phyloP scores from a whole-genome alignment of 2,797 vertebrate genomes.

The Centroberyx gerrardi region DNA sequence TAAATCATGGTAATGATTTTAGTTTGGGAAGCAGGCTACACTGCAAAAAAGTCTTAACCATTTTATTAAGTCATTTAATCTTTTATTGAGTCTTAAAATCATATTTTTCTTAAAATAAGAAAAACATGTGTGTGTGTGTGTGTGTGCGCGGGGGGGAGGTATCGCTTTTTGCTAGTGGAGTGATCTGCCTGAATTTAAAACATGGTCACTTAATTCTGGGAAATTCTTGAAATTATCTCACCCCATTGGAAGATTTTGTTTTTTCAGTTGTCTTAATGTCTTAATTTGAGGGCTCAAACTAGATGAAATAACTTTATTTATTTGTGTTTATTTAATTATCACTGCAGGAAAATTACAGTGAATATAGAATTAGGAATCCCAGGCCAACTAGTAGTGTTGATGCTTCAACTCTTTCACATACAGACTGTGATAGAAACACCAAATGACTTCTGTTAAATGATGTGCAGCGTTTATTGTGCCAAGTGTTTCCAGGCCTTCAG shows the following conservation, averaged over 20 bases:
- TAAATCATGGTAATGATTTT: conserved; percentile 8
- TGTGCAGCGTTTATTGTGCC: conserved; percentile 17
- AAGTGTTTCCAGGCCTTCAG: background rate
- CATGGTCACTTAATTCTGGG: background rate
- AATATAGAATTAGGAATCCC: too few relatives aligned
- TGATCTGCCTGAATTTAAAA: background rate
- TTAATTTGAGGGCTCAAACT: too few relatives aligned
- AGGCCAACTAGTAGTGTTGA: background rate
- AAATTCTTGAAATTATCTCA: too few relatives aligned
- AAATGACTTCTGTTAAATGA: background rate
- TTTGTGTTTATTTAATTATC: too few relatives aligned
- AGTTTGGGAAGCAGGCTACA: background rate
- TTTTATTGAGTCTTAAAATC: background rate
- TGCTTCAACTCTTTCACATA: background rate
- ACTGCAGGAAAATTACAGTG: too few relatives aligned
- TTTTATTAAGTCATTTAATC: background rate
- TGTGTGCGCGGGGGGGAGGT: too few relatives aligned
- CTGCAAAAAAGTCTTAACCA: too few relatives aligned
- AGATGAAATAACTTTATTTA: too few relatives aligned
- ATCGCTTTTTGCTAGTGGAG: too few relatives aligned
- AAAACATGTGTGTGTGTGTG: background rate
- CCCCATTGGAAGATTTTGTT: background rate
- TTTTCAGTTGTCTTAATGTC: background rate
- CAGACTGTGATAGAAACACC: conserved; percentile 7
- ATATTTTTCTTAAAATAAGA: background rate